phyloP scores from a whole-genome alignment of 2,888 invertebrate species.

The Venusia cambrica region DNA sequence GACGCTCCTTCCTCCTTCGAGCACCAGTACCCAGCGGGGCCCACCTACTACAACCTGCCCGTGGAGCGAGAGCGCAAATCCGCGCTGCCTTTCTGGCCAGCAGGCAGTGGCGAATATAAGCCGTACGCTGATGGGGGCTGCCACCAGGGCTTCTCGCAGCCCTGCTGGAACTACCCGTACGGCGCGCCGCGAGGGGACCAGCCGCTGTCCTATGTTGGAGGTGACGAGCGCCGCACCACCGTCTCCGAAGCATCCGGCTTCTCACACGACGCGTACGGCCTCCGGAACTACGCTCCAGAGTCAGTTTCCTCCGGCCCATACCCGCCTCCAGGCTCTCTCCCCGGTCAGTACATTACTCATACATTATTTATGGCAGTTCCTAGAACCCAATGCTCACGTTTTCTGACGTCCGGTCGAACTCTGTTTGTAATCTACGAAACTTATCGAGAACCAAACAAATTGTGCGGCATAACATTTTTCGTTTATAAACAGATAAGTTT shows the following conservation, averaged over 20 bases:
- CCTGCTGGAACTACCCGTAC: constrained; percentile 88
- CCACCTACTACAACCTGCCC: constrained; percentile 88
- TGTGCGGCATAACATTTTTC: constrained; percentile 57
- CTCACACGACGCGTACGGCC: constrained; percentile 87
- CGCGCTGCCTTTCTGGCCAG: constrained; percentile 85
- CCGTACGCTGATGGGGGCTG: constrained; percentile 82
- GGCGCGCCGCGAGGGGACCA: constrained; percentile 83
- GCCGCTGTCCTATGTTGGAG: constrained; percentile 85
- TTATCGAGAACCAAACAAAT: constrained; percentile 61
- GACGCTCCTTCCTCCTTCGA: constrained; percentile 84
- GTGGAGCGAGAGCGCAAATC: constrained; percentile 84
- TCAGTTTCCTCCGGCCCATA: constrained; percentile 88
- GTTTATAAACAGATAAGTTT: constrained; percentile 67
- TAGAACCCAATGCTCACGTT: constrained; percentile 55
- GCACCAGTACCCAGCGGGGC: constrained; percentile 85
- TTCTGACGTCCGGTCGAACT: constrained; percentile 49
- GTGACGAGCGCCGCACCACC: constrained; percentile 85
- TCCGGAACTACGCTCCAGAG: constrained; percentile 88
- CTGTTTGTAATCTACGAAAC: constrained; percentile 71
- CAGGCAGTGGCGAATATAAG: constrained; percentile 82
- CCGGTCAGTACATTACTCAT: constrained; percentile 68
- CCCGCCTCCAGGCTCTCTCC: constrained; percentile 87
- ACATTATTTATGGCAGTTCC: constrained; percentile 37
- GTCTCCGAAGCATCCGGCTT: constrained; percentile 84
- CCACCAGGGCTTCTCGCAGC: constrained; percentile 86